Base-by-base conservation (phyloP, 2,797 vertebrate species). In the Propithecus deckenii region DNA sequence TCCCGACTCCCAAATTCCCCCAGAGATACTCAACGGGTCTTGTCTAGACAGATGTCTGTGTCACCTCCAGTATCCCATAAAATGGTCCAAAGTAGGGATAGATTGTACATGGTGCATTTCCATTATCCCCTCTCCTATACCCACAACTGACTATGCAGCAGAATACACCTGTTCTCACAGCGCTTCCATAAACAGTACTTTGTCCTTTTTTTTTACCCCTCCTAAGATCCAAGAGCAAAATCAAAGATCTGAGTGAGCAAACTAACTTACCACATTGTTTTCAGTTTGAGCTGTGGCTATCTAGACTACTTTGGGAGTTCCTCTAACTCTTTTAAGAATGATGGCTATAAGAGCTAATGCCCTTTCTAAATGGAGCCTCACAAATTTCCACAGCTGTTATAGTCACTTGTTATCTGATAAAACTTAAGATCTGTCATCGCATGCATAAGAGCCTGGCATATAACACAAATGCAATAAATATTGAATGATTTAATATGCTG, bases 361-460 rank as follows among this genome's bases (percentile, higher is more conserved):
- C 71, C 12, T 80, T 96, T 96, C 80, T 86, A 96, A 95, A 25
- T 43, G 32, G 32, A 91, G 61, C 1, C 13, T 89, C 48, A 15
- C 8, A 52, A 72, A 61, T 48, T 71, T 67, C 69, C 65, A 71
- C n/a, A 91, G 75, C 30, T 86, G 59, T 38, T 43, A 0, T 48
- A 86, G 35, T 61, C 30, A 32, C 5, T 52, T 81, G 7, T 65
- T 67, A 71, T 48, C 50, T 89, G 67, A 32, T 86, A 13, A 28
- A 85, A 92, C 46, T 85, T 76, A 86, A 81, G 43, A 25, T 65
- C 69, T 87, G 38, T 76, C 46, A 78, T 50, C 38, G 2, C 13
- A 23, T 55, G 17, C 30, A 59, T 71, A 67, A 84, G 15, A 85
- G 30, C 32, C 65, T 85, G 30, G 28, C 30, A 75, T 28, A n/a